Percentiles rank a stretch among this genome's conserved stretches.
These are phyloP conservation scores for Crotophaga sulcirostris DNA, from an alignment of 2,113 vertebrate species.

Conservation along the genomic window DNA sequence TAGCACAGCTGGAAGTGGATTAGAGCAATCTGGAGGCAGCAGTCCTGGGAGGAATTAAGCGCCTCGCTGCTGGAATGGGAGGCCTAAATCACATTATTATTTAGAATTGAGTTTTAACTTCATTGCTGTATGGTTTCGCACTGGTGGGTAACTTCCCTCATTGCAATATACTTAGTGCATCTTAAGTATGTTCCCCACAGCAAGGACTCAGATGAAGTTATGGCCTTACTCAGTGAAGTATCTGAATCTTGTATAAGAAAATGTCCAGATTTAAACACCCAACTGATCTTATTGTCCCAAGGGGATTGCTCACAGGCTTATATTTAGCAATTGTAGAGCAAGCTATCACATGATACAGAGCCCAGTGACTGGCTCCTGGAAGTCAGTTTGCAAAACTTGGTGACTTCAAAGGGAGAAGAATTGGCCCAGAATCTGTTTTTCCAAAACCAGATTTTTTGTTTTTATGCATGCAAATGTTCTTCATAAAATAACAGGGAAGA, in stretches of 20 bases:
- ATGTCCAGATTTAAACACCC: not conserved
- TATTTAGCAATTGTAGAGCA: not conserved
- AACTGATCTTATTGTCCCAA: not conserved
- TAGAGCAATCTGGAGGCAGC: conserved; percentile 54
- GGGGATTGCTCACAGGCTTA: not conserved
- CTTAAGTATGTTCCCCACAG: not conserved
- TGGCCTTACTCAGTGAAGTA: not conserved
- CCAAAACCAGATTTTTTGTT: not conserved
- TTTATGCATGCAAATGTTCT: not conserved
- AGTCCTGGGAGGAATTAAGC: conserved; percentile 57
- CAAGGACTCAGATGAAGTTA: not conserved
- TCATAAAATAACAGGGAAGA: not conserved
- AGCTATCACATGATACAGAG: not conserved
- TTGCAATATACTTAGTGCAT: not conserved
- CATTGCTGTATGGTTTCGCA: not conserved
- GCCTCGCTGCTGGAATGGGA: conserved; percentile 26
- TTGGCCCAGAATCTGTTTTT: not conserved
- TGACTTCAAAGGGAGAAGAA: conserved; percentile 34
- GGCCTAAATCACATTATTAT: conserved; percentile 50
- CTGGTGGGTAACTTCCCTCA: not conserved
- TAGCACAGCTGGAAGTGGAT: conserved; percentile 63
- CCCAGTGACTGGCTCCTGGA: not conserved
- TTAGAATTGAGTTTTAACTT: conserved; percentile 43
- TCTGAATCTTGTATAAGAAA: not conserved
- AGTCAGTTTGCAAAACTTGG: conserved; percentile 5